Evolutionary conservation across 2,888 invertebrate species (phyloP).

Genomic region (Romanomermis culicivorax): DNA sequence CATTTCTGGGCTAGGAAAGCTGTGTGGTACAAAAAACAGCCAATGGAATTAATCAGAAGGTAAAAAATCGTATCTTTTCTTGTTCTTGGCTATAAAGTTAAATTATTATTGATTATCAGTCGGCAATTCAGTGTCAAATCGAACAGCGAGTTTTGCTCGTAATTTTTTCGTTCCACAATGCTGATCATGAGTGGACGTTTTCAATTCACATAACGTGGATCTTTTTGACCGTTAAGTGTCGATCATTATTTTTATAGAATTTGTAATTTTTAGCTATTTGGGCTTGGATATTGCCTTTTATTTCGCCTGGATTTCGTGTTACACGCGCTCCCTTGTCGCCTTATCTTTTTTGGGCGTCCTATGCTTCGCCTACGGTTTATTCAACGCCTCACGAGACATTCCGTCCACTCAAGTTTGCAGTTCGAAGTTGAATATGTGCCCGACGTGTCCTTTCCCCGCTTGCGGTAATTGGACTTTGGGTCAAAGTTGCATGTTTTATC

Average conservation of each 20-base stretch:
- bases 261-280: not conserved
- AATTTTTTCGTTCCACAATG: too few relatives aligned
- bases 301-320: not conserved
- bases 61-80: too few relatives aligned
- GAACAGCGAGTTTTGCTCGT: too few relatives aligned
- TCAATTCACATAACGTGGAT: too few relatives aligned
- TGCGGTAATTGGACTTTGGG: not conserved
- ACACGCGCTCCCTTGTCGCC: not conserved
- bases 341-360: not conserved
- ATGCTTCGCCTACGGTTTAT: not conserved
- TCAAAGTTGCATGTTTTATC: not conserved
- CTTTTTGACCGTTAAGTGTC: not conserved
- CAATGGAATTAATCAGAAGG: too few relatives aligned
- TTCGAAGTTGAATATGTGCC: not conserved
- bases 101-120: too few relatives aligned
- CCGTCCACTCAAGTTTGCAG: not conserved
- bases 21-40: too few relatives aligned
- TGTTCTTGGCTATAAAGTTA: too few relatives aligned
- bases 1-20: not conserved
- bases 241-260: too few relatives aligned
- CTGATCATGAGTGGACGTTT: too few relatives aligned
- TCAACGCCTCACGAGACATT: not conserved
- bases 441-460: not conserved
- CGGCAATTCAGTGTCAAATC: too few relatives aligned
- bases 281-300: not conserved